Evolutionary conservation across 1,140 invertebrate genomes (phyloP), one percentile per base, ranked within the genome.

Genomic region (Capitella teleta): DNA sequence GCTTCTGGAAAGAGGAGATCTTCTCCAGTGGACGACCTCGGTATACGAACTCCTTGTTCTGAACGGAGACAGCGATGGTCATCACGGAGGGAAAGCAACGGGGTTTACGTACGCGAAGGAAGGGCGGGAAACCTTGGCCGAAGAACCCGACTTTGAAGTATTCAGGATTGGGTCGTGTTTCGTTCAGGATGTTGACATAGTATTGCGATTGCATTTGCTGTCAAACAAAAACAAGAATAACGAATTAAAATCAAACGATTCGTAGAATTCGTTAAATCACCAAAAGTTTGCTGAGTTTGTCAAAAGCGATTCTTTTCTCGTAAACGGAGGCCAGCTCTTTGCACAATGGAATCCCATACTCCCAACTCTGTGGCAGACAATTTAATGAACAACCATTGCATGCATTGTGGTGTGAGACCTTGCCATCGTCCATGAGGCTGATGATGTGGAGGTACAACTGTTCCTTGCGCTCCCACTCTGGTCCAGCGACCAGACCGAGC

Each of bases 271-370:
- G n/a, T 23, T 2, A 10, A 61, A 61, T 55, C 55, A 68, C 67
- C 58, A 70, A 54, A 42, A 67, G 63, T 26, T 59, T 48, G 48
- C 61, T 61, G 10, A 71, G 61, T 51, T 68, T 71, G 41, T 57
- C 57, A 52, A 66, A 68, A 30, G 61, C 52, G n/a, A 61, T 54
- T 24, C 53, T 62, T 19, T 54, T 57, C 53, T 68, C 63, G 54
- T 66, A 68, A 12, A 61, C 54, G 2, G 50, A 47, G 6, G 66
- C 60, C 37, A 72, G 49, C 49, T 68, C 62, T 47, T 71, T 66
- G 54, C 68, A 83, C 23, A 97, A 64, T 0, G 89, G 88, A 44
- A 96, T 83, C 0, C 90, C 90, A 74, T 93, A 89, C 64, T 97
- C 92, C 92, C 91, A 96, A 57, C 87, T 87, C 79, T 87, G 61